Evolutionary conservation across 1,140 invertebrate species (phyloP), one percentile per base, ranked within the genome.

Genomic region (Papilio dardanus): DNA sequence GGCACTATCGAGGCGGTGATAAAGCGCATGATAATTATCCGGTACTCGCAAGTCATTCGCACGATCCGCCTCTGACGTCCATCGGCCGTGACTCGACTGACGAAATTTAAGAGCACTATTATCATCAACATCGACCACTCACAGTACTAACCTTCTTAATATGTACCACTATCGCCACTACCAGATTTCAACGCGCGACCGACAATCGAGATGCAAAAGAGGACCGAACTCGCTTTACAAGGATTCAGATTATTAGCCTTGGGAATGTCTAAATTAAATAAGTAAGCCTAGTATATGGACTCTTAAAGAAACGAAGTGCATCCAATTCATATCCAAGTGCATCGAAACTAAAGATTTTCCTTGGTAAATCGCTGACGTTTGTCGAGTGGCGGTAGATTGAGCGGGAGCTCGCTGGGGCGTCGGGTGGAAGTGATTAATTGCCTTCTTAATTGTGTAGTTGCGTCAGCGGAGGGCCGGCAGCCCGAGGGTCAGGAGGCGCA

Each of bases 361-460:
- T 65, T n/a, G 2, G 31, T 66, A 66, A 31, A 66, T 33, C 28
- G 31, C 62, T 66, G 28, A 33, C 66, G 66, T 19, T 19, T 68
- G 65, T 28, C 6, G 66, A 33, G 66, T 35, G 66, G 31, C n/a
- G n/a, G 40, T 40, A 35, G 31, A 68, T 68, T 68, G 19, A 35
- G 19, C 31, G 66, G 21, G 12, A 30, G 54, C 37, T 28, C 37
- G 73, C 71, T 42, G 46, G 40, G 73, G 71, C 42, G 76, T 58
- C 66, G 73, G 65, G 62, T 77, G 66, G 65, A 77, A 35, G 71
- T 74, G 76, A 77, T 77, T 77, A 77, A 77, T 77, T 71, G 76
- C 42, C 21, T 12, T 46, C 66, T 74, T 67, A 77, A 77, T 77
- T 66, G 74, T 66, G 58, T 62, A 74, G 35, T 66, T 68, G 66